Percentiles rank a stretch among this genome's conserved stretches.
Evolutionary conservation across 2,113 vertebrate species (phyloP).

Genomic region (Crotalus helleri): DNA sequence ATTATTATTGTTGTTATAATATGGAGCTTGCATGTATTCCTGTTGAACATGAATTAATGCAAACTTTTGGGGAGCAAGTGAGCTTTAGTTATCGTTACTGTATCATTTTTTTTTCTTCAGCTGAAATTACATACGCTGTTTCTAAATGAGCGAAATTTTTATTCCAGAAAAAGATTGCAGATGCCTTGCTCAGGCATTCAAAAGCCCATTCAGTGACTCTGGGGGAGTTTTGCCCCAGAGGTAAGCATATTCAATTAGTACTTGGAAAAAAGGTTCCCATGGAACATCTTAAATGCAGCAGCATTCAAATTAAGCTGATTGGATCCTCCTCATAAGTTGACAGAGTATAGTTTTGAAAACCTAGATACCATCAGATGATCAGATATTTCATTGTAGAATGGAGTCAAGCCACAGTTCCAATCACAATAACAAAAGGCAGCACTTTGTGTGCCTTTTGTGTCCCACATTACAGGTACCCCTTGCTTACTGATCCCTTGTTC

Average conservation of each 20-base stretch:
- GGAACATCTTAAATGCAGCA: not conserved
- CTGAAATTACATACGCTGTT: not conserved
- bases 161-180: not conserved
- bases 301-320: not conserved
- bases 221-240: not conserved
- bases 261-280: not conserved
- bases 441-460: not conserved
- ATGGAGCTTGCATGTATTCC: not conserved
- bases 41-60: not conserved
- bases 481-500: not conserved
- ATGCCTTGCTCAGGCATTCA: not conserved
- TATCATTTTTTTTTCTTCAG: not conserved
- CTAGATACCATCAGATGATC: not conserved
- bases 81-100: not conserved
- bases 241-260: not conserved
- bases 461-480: not conserved
- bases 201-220: not conserved
- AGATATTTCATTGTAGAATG: not conserved
- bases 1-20: not conserved
- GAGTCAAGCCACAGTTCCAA: not conserved
- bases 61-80: not conserved
- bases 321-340: not conserved
- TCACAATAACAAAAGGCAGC: not conserved
- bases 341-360: not conserved
- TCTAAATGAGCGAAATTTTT: not conserved